Evolutionary conservation across 1,140 invertebrate genomes (phyloP).

Genomic region (Archivesica marissinica): DNA sequence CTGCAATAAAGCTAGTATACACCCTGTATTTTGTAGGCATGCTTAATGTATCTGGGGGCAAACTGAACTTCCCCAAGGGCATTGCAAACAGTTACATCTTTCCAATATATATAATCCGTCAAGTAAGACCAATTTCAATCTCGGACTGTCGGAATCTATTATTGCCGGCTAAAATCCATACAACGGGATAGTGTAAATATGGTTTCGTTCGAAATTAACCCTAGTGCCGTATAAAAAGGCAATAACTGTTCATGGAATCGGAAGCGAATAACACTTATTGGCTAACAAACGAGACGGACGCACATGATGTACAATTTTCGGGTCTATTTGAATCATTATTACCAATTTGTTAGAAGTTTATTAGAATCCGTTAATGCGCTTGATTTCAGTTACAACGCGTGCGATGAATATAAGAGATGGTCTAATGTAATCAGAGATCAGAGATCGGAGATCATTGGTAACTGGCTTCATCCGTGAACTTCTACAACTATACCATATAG

Average conservation of each 20-base stretch:
- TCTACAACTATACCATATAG: no score
- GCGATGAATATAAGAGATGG: background rate
- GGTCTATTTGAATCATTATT: conserved; percentile 13
- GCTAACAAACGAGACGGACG: conserved; percentile 7
- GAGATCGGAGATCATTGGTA: background rate
- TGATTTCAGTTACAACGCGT: background rate
- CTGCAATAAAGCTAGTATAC: no score
- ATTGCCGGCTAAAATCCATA: background rate
- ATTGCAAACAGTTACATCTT: no score
- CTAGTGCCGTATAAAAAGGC: conserved; percentile 11
- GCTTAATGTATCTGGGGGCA: no score
- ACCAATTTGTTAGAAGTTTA: conserved; percentile 1
- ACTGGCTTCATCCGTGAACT: background rate
- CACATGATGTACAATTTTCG: conserved; percentile 1
- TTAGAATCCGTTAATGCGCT: background rate
- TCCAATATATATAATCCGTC: no score
- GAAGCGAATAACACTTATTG: conserved; percentile 14
- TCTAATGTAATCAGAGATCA: background rate
- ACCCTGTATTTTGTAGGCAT: no score
- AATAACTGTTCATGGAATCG: background rate
- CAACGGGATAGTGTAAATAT: conserved; percentile 6
- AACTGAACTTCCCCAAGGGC: no score
- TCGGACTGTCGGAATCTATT: background rate
- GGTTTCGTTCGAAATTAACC: conserved; percentile 7
- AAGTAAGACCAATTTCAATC: background rate